phyloP scores from a whole-genome alignment of 2,113 vertebrate species.

The Vombatus ursinus region DNA sequence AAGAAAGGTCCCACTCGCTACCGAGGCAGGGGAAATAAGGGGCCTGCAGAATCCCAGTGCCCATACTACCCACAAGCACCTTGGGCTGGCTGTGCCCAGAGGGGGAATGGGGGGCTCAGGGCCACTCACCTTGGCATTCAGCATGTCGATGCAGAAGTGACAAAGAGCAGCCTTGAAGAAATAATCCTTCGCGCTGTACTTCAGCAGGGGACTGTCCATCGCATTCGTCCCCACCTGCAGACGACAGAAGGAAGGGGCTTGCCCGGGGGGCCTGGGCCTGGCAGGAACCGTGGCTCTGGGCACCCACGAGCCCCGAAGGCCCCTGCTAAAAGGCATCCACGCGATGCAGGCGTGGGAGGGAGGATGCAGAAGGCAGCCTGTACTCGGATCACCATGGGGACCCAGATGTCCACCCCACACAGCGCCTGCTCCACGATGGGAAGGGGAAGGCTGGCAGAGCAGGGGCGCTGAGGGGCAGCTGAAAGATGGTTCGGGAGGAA shows the following conservation, averaged over 20 bases:
- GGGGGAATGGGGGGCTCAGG: accelerated
- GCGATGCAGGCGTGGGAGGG: background rate
- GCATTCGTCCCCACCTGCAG: slow-evolving; percentile 88
- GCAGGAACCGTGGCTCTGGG: too few species aligned
- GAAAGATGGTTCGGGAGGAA: background rate
- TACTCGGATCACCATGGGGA: background rate
- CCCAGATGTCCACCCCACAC: background rate
- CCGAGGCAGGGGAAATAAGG: background rate
- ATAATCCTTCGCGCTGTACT: slow-evolving; percentile 96
- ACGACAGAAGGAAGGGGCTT: accelerated
- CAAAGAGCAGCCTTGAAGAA: slow-evolving; percentile 96
- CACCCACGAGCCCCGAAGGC: too few species aligned
- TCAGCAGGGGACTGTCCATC: slow-evolving; percentile 95
- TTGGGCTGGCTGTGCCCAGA: accelerated
- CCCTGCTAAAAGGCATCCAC: background rate
- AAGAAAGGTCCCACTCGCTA: too few species aligned
- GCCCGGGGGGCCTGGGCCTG: background rate
- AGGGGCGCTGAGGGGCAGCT: slow-evolving; percentile 13
- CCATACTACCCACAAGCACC: background rate
- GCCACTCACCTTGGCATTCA: slow-evolving; percentile 91
- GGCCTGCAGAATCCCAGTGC: too few species aligned
- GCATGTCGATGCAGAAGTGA: slow-evolving; percentile 96
- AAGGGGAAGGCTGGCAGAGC: background rate
- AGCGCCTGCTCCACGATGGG: background rate
- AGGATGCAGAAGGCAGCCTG: background rate